Conservation (phyloP, 2,797 vertebrate species). For the Ceyx erithaca region DNA sequence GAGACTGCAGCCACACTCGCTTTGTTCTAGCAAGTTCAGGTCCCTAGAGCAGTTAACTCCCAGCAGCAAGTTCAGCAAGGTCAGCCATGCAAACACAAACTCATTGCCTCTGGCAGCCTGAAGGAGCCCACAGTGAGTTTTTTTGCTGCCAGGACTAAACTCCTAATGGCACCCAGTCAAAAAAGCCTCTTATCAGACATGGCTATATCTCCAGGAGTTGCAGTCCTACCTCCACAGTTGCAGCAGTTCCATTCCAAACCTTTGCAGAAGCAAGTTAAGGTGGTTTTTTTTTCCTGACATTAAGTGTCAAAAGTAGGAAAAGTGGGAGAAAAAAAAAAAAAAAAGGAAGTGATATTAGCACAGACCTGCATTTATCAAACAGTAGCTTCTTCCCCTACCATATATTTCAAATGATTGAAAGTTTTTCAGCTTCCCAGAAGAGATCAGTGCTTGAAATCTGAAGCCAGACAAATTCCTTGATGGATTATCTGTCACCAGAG, state of each 20-base stretch:
- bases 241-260: neutral
- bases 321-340: neutral
- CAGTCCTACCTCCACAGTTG: neutral
- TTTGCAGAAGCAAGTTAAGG: neutral
- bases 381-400: neutral
- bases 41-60: neutral
- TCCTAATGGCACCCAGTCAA: neutral
- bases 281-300: neutral
- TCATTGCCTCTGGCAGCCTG: neutral
- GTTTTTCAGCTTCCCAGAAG: neutral
- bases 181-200: neutral
- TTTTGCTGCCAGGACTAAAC: neutral
- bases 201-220: neutral
- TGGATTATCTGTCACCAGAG: neutral
- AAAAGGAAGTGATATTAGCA: neutral
- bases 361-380: neutral
- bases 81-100: neutral
- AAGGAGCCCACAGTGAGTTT: neutral
- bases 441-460: slow-evolving; percentile 4
- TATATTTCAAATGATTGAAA: neutral
- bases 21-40: neutral
- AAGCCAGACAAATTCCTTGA: slow-evolving; percentile 6
- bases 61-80: slow-evolving; percentile 30
- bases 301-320: neutral
- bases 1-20: neutral